Evolutionary conservation across 2,797 vertebrate species (phyloP).

Genomic region (Hippoglossus hippoglossus): DNA sequence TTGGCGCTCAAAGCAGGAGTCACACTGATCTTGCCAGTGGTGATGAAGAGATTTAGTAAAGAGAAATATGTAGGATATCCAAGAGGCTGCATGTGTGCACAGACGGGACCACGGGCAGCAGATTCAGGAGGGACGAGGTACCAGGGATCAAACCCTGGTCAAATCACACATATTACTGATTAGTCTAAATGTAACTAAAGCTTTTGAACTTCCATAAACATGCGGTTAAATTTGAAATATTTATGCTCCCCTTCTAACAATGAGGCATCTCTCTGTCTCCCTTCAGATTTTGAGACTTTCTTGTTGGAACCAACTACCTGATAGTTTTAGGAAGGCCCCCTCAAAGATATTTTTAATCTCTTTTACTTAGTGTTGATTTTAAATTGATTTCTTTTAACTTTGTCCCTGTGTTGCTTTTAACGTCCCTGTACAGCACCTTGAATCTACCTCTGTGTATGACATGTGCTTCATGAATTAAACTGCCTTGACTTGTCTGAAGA

Average conservation of each 20-base stretch:
- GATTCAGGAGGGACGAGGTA: neutral
- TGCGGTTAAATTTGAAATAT: no score
- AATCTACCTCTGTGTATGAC: neutral
- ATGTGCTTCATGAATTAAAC: neutral
- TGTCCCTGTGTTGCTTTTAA: no score
- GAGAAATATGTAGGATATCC: constrained; percentile 21
- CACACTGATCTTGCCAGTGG: constrained; percentile 48
- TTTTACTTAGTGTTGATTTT: no score
- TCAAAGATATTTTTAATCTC: no score
- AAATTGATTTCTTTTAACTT: no score
- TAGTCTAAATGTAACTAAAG: neutral
- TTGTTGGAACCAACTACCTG: neutral
- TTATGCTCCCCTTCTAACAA: no score
- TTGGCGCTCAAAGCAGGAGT: constrained; percentile 27
- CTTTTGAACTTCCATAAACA: no score
- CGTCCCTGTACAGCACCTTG: neutral
- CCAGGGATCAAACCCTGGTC: neutral
- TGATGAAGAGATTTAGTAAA: constrained; percentile 39
- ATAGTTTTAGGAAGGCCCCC: no score
- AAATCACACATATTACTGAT: neutral
- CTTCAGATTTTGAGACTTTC: constrained; percentile 6
- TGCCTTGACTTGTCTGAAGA: neutral
- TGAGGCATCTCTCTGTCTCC: constrained; percentile 2
- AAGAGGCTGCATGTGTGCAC: neutral
- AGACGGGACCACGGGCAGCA: neutral